These are phyloP conservation scores for Melangyna quadrimaculata DNA, from an alignment of 2,888 invertebrate genomes.

Conservation along the genomic window DNA sequence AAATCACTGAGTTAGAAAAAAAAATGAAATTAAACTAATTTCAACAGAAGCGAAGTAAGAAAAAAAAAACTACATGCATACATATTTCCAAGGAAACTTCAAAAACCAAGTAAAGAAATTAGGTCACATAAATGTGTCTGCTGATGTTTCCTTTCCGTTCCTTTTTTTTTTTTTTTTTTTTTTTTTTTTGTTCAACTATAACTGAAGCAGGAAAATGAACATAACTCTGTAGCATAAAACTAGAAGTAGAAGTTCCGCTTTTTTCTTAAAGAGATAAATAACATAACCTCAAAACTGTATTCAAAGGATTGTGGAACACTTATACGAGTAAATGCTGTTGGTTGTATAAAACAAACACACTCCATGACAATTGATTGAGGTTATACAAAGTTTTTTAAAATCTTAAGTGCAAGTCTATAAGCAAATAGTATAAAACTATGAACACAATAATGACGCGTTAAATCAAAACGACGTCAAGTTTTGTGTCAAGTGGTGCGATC, in stretches of 20 bases:
- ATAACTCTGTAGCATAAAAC: background rate
- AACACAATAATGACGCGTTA: no score
- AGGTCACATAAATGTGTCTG: conserved; percentile 63
- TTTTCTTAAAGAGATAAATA: background rate
- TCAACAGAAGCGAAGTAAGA: background rate
- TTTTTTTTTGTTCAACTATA: conserved; percentile 50
- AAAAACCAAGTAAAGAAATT: conserved; percentile 31
- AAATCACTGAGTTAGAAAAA: conserved; percentile 10
- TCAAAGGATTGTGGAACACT: background rate
- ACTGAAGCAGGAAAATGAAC: conserved; percentile 2
- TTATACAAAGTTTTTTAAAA: background rate
- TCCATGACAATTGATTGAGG: background rate
- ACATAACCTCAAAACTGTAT: background rate
- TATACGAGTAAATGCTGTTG: background rate
- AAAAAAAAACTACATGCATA: background rate
- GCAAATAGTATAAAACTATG: no score
- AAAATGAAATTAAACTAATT: background rate
- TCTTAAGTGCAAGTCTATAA: no score
- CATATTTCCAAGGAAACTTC: background rate
- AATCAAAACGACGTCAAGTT: no score
- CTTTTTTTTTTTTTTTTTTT: no score
- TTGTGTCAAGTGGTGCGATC: no score
- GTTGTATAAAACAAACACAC: background rate
- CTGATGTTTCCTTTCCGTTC: conserved; percentile 64
- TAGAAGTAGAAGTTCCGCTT: conserved; percentile 5